phyloP scores from a whole-genome alignment of 2,797 vertebrate genomes.

The Dendrocincla fuliginosa region DNA sequence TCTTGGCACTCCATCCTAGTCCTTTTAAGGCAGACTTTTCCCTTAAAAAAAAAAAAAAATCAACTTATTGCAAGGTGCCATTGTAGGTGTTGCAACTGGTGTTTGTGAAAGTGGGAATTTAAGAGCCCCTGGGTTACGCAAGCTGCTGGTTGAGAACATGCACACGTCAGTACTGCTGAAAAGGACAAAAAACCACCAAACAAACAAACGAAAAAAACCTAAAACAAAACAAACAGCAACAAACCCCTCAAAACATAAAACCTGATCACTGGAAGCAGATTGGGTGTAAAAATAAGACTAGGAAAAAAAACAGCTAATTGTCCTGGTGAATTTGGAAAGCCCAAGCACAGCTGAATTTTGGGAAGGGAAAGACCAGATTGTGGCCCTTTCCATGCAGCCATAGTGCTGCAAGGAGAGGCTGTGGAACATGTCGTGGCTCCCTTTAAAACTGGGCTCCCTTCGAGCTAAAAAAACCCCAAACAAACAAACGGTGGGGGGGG shows the following conservation, averaged over 20 bases:
- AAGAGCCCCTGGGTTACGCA: not conserved
- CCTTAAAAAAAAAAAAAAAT: not conserved
- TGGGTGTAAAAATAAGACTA: not conserved
- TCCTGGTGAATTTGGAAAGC: not conserved
- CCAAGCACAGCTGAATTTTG: not conserved
- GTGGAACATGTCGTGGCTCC: rapidly evolving
- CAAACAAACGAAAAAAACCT: too few relatives aligned
- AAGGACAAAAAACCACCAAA: rapidly evolving
- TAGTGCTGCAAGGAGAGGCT: not conserved
- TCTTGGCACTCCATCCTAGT: not conserved
- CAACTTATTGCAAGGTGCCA: not conserved
- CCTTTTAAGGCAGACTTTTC: not conserved
- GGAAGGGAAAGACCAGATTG: not conserved
- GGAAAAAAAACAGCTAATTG: not conserved
- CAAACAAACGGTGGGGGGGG: too few relatives aligned
- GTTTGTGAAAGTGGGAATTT: not conserved
- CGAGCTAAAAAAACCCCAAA: not conserved
- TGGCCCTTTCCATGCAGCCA: not conserved
- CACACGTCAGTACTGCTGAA: not conserved
- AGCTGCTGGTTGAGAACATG: not conserved
- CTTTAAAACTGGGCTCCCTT: not conserved
- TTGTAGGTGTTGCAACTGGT: not conserved
- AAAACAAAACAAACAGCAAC: too few relatives aligned
- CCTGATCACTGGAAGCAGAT: not conserved
- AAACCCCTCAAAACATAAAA: not conserved